phyloP scores from a whole-genome alignment of 2,797 vertebrate species.

The Syndactyla subalaris region DNA sequence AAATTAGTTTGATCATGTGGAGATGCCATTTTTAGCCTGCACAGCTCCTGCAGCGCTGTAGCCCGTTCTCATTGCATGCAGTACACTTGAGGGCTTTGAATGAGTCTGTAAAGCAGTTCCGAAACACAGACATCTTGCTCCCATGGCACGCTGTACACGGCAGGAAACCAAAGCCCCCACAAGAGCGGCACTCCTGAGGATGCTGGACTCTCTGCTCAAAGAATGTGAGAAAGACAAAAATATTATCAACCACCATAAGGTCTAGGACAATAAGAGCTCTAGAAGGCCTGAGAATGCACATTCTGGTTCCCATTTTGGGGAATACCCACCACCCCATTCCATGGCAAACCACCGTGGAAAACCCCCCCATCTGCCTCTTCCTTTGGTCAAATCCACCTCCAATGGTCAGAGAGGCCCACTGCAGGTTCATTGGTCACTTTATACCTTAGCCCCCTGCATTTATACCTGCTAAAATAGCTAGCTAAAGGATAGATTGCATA shows the following conservation, averaged over 20 bases:
- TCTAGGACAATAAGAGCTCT: background rate
- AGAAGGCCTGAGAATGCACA: background rate
- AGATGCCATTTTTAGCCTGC: conserved; percentile 50
- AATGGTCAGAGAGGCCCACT: background rate
- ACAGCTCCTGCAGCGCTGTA: conserved; percentile 92
- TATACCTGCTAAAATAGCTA: background rate
- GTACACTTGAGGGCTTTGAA: conserved; percentile 99
- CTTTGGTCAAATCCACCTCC: background rate
- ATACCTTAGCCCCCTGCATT: background rate
- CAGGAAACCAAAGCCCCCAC: conserved; percentile 94
- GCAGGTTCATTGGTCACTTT: background rate
- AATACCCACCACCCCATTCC: background rate
- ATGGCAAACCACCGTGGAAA: background rate
- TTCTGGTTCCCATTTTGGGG: background rate
- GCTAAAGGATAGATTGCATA: background rate
- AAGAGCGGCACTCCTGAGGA: conserved; percentile 89
- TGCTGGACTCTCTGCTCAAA: conserved; percentile 89
- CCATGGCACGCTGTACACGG: conserved; percentile 97
- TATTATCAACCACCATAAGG: background rate
- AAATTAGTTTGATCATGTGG: background rate
- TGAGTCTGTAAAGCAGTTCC: conserved; percentile 98
- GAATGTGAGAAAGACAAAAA: background rate
- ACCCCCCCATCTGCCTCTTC: background rate
- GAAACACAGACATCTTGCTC: conserved; percentile 98
- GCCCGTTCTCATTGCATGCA: conserved; percentile 96